Evolutionary conservation across 2,888 invertebrate genomes (phyloP), one percentile per base, ranked within the genome.

Genomic region (Aleiodes leptofemur): DNA sequence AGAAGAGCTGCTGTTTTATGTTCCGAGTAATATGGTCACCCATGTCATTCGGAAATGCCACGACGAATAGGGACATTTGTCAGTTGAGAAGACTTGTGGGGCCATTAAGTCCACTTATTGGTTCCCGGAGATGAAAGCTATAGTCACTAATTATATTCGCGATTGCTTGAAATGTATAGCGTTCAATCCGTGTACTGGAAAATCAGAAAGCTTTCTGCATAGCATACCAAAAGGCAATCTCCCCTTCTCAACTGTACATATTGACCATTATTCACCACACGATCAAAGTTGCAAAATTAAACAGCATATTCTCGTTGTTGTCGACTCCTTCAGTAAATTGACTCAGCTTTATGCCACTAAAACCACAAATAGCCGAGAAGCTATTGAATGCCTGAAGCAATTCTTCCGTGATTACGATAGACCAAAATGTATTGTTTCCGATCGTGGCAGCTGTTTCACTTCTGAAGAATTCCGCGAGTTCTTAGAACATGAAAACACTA

Each of bases 61-160:
- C 43, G 79, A 82, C 50, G 75, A 79, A 16, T 61, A 79, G 72
- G 80, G 82, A 3, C 79, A 82, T 29, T 38, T 79, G 2, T 79
- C 77, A 3, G 7, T 69, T 0, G 82, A 80, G 7, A 83, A 82
- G 48, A 78, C 78, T 0, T 29, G 70, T 1, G 73, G 61, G 1
- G 70, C 56, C 43, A 79, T 81, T 7, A 34, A 50, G 6, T 23
- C n/a, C 9, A 78, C 23, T n/a, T 80, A 78, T 74, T 79, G 77
- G 76, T 78, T 80, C 38, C 76, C 79, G 1, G 64, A 74, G 31
- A 69, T 80, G 13, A 64, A 50, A 13, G 66, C 70, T n/a, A 79
- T 76, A 53, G 73, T 79, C 1, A 16, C 59, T 8, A 4, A 16
- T 1, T 72, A 74, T 61, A 68, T 79, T 11, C 16, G 48, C 4